phyloP scores from a whole-genome alignment of 1,140 invertebrate species.

The Arctopsyche grandis region DNA sequence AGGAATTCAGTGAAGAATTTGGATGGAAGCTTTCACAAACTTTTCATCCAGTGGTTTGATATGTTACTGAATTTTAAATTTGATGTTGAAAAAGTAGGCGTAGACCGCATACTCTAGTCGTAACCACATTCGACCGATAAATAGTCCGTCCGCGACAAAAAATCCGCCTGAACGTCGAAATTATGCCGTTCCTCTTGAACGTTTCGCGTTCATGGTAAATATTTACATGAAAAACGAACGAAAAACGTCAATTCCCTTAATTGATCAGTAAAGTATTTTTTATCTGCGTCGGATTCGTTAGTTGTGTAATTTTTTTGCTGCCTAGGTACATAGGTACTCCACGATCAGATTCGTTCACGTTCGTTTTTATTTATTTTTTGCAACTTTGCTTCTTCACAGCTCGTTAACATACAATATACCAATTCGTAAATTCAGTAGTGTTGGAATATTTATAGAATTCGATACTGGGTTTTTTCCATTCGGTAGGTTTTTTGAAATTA shows the following conservation, averaged over 20 bases:
- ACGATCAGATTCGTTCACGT: constrained; percentile 40
- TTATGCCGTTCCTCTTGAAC: neutral
- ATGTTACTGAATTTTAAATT: too few species aligned
- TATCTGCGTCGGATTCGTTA: constrained; percentile 18
- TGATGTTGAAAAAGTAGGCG: too few species aligned
- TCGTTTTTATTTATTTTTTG: constrained; percentile 15
- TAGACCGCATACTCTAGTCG: too few species aligned
- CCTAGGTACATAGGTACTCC: too few species aligned
- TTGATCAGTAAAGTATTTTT: constrained; percentile 20
- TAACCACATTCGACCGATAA: too few species aligned
- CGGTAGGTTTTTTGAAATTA: neutral
- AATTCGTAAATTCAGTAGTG: neutral
- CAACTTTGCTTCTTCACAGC: neutral
- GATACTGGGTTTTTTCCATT: neutral
- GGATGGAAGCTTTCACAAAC: too few species aligned
- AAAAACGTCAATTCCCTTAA: constrained; percentile 2
- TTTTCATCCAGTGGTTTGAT: too few species aligned
- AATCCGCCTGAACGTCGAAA: too few species aligned
- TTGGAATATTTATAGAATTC: neutral
- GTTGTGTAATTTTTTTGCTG: neutral
- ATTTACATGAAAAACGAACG: neutral
- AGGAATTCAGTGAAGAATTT: too few species aligned
- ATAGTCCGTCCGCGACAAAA: too few species aligned
- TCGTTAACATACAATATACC: constrained; percentile 11
- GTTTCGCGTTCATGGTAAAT: constrained; percentile 1